A percentile compares a stretch with the other conserved stretches of the same genome.
Evolutionary conservation across 2,888 invertebrate species (phyloP).

Genomic region (Alitta virens): DNA sequence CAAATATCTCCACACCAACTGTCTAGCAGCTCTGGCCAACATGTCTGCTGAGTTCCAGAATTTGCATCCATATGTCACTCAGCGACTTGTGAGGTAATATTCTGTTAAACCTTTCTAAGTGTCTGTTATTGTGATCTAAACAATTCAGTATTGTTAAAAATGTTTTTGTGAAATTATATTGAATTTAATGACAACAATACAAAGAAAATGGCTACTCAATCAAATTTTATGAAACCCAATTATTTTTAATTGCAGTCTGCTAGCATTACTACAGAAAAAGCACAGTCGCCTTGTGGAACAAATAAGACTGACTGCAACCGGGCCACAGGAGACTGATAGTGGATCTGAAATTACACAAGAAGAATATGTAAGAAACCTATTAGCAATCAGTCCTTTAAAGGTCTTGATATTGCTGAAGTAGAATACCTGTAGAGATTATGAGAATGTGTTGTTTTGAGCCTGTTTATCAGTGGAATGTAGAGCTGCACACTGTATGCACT

Average conservation of each 20-base stretch:
- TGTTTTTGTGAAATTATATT: too few species aligned
- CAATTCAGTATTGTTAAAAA: too few species aligned
- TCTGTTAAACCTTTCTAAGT: background rate
- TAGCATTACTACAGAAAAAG: conserved; percentile 86
- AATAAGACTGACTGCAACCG: conserved; percentile 40
- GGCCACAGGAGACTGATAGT: background rate
- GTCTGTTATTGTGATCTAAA: too few species aligned
- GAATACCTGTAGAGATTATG: too few species aligned
- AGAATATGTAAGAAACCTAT: background rate
- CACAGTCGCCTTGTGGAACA: conserved; percentile 59
- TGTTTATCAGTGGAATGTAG: too few species aligned
- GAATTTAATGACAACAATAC: too few species aligned
- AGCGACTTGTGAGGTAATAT: conserved; percentile 71
- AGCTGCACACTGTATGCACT: too few species aligned
- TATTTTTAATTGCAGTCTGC: conserved; percentile 64
- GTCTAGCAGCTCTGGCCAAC: conserved; percentile 95
- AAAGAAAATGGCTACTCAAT: too few species aligned
- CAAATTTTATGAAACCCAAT: too few species aligned
- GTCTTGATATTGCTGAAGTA: too few species aligned
- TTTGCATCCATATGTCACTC: conserved; percentile 93
- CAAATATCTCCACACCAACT: conserved; percentile 97
- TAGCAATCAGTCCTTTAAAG: too few species aligned
- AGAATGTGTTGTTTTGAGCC: too few species aligned
- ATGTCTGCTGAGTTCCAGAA: conserved; percentile 92
- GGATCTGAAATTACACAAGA: conserved; percentile 3